Conservation (phyloP, 2,797 vertebrate species). For the Diplodus puntazzo region DNA sequence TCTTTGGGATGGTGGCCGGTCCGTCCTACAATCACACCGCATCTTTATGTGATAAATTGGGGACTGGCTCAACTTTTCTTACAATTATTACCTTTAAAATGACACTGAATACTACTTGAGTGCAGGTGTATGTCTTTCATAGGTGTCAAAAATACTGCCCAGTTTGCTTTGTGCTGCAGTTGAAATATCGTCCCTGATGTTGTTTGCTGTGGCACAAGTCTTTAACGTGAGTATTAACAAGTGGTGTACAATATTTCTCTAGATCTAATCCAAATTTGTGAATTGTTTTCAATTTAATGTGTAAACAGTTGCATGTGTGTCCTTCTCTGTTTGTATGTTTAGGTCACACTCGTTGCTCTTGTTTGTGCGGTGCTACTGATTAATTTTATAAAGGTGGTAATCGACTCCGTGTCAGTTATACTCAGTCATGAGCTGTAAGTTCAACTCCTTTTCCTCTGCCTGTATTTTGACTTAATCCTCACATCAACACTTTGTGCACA, state of each 20-base stretch:
- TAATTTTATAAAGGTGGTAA: constrained; percentile 28
- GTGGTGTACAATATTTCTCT: background rate
- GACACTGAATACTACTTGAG: background rate
- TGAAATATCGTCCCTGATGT: constrained; percentile 1
- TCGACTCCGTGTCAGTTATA: constrained; percentile 33
- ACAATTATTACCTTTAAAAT: background rate
- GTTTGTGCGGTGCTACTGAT: constrained; percentile 16
- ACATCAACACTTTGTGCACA: background rate
- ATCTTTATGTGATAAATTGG: too few relatives aligned
- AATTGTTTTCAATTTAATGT: background rate
- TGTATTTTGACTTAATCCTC: constrained; percentile 1
- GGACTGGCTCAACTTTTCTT: too few relatives aligned
- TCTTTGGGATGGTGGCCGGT: too few relatives aligned
- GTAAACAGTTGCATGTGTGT: background rate
- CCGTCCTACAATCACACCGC: too few relatives aligned
- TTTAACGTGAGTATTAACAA: constrained; percentile 31
- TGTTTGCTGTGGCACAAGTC: background rate
- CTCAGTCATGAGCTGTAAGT: constrained; percentile 75
- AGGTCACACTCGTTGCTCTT: constrained; percentile 46
- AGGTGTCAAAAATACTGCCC: constrained; percentile 1
- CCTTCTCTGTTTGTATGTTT: constrained; percentile 11
- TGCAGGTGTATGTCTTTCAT: constrained; percentile 1
- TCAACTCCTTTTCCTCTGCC: background rate
- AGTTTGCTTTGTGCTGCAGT: background rate
- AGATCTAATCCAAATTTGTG: background rate